These are phyloP conservation scores for Megamerina dolium DNA, from an alignment of 2,888 invertebrate species.

Conservation along the genomic window DNA sequence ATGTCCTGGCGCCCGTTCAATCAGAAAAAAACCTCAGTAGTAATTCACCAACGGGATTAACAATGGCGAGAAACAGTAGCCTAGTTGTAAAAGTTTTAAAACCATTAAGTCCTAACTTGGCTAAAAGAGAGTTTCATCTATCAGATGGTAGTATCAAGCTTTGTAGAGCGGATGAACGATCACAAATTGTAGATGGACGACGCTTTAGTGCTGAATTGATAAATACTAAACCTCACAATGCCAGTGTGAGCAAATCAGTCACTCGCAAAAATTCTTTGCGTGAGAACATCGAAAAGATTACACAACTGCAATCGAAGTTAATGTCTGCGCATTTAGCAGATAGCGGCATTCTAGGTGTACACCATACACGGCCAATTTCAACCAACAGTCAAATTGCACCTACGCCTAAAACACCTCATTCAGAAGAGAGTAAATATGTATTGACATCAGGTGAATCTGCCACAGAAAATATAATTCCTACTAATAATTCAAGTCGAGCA, in stretches of 20 bases:
- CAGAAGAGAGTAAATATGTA: conserved; percentile 7
- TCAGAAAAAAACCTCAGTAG: conserved; percentile 45
- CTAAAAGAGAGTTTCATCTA: conserved; percentile 27
- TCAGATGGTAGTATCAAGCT: conserved; percentile 14
- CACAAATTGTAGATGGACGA: conserved; percentile 31
- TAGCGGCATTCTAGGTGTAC: conserved; percentile 22
- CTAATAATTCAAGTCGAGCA: not conserved
- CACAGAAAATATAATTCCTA: conserved; percentile 7
- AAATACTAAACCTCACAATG: conserved; percentile 37
- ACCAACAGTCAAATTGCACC: conserved; percentile 9
- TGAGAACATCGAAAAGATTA: conserved; percentile 49
- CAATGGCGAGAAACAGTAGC: too few species aligned
- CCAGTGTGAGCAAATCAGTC: conserved; percentile 24
- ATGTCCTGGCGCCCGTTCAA: conserved; percentile 42
- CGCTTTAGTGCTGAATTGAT: conserved; percentile 46
- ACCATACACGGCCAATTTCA: conserved; percentile 14
- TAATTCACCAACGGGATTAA: not conserved
- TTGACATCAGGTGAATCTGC: conserved; percentile 7
- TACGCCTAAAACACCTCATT: not conserved
- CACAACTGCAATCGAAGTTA: conserved; percentile 46
- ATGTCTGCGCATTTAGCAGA: conserved; percentile 48
- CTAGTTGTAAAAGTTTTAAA: too few species aligned
- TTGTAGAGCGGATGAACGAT: conserved; percentile 27
- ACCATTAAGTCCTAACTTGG: conserved; percentile 18
- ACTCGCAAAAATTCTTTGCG: conserved; percentile 46